A percentile compares a stretch with the other conserved stretches of the same genome.
Evolutionary conservation across 2,113 vertebrate genomes (phyloP).

Genomic region (Casuarius casuarius): DNA sequence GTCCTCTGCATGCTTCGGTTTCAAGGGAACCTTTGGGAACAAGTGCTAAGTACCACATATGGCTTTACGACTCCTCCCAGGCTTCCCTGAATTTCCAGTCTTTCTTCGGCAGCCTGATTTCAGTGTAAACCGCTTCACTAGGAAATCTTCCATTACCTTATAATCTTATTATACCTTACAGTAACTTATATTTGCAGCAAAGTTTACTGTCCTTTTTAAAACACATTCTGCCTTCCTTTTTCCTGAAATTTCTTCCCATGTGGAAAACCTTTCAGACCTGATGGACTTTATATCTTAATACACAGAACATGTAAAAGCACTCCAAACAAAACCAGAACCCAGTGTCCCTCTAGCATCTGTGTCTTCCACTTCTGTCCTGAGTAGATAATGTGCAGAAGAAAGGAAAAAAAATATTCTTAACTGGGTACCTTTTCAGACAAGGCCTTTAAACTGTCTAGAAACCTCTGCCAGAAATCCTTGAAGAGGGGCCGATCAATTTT

Average conservation of each 20-base stretch:
- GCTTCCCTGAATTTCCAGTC: not conserved
- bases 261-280: not conserved
- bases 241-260: not conserved
- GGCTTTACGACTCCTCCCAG: not conserved
- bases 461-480: slow-evolving; percentile 97
- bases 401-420: not conserved
- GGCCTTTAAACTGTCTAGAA: slow-evolving; percentile 91
- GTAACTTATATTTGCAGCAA: not conserved
- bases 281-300: accelerated
- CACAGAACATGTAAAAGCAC: accelerated
- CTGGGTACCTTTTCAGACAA: slow-evolving; percentile 91
- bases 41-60: not conserved
- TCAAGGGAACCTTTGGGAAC: not conserved
- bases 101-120: not conserved
- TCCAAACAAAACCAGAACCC: not conserved
- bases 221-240: not conserved
- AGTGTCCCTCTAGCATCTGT: not conserved
- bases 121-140: not conserved
- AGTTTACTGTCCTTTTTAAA: not conserved
- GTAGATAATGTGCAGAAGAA: not conserved
- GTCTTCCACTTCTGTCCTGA: not conserved
- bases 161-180: not conserved
- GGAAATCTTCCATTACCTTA: not conserved
- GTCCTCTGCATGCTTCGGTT: not conserved
- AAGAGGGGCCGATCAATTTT: slow-evolving; percentile 96